Conservation (phyloP, 2,113 vertebrate genomes). For the Cochlearius cochlearius region DNA sequence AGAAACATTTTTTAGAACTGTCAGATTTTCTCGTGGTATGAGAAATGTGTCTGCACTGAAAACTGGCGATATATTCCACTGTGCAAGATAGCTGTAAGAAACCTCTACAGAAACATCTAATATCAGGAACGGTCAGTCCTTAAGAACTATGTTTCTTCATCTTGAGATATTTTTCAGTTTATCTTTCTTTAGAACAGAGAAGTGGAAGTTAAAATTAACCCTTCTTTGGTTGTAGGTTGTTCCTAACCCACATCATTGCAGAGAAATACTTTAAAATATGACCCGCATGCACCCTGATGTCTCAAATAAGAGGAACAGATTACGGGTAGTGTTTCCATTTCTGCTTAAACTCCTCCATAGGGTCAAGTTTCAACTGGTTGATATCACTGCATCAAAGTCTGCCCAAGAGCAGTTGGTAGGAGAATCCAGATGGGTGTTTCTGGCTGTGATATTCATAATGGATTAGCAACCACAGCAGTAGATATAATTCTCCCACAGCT, state of each 20-base stretch:
- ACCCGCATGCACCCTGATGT: neutral
- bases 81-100: neutral
- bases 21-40: neutral
- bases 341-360: neutral
- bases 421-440: slow-evolving; percentile 37
- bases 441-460: slow-evolving; percentile 33
- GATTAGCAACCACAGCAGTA: slow-evolving; percentile 31
- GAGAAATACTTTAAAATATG: neutral
- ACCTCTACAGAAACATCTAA: neutral
- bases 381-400: neutral
- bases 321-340: neutral
- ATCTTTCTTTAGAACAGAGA: neutral
- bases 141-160: neutral
- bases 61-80: neutral
- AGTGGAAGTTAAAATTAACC: neutral
- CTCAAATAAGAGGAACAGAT: neutral
- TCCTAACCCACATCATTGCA: neutral
- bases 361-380: neutral
- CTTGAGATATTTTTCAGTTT: neutral
- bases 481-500: slow-evolving; percentile 3
- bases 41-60: neutral
- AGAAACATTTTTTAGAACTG: neutral
- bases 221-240: neutral
- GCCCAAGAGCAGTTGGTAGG: neutral
- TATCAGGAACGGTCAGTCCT: neutral